Base-by-base conservation (phyloP, 2,797 vertebrate genomes). In the Chanos chanos region DNA sequence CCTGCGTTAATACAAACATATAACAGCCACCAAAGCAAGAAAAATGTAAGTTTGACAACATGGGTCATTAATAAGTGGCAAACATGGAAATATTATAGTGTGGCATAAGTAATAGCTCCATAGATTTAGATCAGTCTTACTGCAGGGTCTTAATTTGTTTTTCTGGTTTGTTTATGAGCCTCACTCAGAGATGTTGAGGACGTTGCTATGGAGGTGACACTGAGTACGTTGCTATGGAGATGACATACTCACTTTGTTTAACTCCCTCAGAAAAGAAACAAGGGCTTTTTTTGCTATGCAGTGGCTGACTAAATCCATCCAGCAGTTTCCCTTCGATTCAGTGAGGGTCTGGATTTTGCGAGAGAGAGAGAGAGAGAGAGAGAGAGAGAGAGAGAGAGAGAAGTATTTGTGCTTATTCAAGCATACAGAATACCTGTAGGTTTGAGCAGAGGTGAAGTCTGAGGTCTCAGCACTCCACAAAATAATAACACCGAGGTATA, bases 101-200 rank as follows among this genome's bases (percentile, higher is more conserved):
- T 34, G 33, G 47, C 18, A 41, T 19, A 56, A 25, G 9, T 19
- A 24, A 33, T 30, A 33, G 44, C 66, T 52, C 55, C 62, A 56
- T 45, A 57, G 53, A 68, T 56, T 49, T 65, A 24, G 51, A 64
- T 44, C 39, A 53, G 54, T 66, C 56, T 41, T 61, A 50, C 36
- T 16, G 8, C 12, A 37, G 61, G 51, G 43, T 47, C 7, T 33
- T 61, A 37, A 70, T 53, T 64, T 31, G 44, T 52, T 58, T 61
- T 66, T 43, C 34, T 66, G 39, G 52, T 68, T 61, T 68, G 66
- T 78, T 68, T 76, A 55, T 22, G 41, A 49, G 55, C 30, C 16
- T 51, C 4, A 22, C 47, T 12, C 13, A 28, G 13, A 18, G 58
- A 39, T 64, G 36, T 59, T 47, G 18, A 37, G 27, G 19, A n/a